Evolutionary conservation across 1,140 invertebrate genomes (phyloP).

Genomic region (Lepidurus arcticus): DNA sequence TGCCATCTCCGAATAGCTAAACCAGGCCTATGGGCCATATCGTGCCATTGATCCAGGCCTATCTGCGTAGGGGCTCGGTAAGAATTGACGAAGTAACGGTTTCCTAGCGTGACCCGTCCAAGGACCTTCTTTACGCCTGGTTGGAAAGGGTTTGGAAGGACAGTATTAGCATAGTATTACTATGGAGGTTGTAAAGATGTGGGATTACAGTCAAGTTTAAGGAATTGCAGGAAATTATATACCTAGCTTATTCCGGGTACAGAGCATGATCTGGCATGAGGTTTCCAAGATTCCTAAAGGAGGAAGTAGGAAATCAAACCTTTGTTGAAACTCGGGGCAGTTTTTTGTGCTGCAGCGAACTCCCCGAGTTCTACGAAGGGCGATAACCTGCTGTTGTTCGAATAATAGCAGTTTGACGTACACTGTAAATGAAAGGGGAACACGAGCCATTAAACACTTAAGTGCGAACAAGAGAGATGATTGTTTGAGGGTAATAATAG

Average conservation of each 20-base stretch:
- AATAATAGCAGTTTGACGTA: slow-evolving; percentile 24
- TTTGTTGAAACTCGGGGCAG: slow-evolving; percentile 9
- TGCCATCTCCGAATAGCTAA: slow-evolving; percentile 24
- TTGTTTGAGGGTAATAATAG: too few species aligned
- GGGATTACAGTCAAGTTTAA: background rate
- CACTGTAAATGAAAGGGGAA: background rate
- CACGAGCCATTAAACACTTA: background rate
- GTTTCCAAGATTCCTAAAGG: slow-evolving; percentile 9
- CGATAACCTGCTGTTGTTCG: slow-evolving; percentile 22
- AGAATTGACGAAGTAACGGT: slow-evolving; percentile 23
- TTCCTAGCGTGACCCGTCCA: slow-evolving; percentile 22
- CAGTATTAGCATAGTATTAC: background rate
- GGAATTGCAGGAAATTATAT: background rate
- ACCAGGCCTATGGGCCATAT: slow-evolving; percentile 29
- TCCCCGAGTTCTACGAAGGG: slow-evolving; percentile 17
- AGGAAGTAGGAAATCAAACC: slow-evolving; percentile 27
- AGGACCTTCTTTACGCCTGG: slow-evolving; percentile 20
- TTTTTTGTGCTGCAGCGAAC: slow-evolving; percentile 23
- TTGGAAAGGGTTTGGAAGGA: background rate
- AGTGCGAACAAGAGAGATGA: too few species aligned
- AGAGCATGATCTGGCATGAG: slow-evolving; percentile 29
- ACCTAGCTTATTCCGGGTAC: slow-evolving; percentile 26
- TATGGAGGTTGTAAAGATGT: background rate
- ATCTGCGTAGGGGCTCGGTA: background rate
- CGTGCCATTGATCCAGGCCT: slow-evolving; percentile 29